Percentiles rank a stretch among this genome's conserved stretches.
Evolutionary conservation across 35 echinoderm and acorn worm genomes (phyloP).

Genomic region (Lytechinus variegatus): DNA sequence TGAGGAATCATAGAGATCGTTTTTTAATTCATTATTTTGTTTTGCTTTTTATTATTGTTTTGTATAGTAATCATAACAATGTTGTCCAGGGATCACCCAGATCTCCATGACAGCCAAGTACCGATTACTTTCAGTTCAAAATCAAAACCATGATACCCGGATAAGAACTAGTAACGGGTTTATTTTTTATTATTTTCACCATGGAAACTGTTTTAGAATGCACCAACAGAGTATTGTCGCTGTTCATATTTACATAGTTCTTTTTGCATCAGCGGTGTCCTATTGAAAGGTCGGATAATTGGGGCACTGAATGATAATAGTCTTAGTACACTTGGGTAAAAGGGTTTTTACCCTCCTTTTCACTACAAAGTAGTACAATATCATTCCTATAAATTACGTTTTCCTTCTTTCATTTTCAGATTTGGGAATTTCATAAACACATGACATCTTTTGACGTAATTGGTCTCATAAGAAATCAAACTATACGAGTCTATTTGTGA

Average conservation of each 20-base stretch:
- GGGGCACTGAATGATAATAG: too few relatives aligned
- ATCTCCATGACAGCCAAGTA: background rate
- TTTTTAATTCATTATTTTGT: background rate
- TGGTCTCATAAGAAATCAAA: too few relatives aligned
- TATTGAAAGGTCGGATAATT: background rate
- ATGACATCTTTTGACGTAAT: background rate
- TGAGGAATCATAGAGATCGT: too few relatives aligned
- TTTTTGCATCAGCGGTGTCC: background rate
- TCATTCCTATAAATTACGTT: too few relatives aligned
- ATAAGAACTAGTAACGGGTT: background rate
- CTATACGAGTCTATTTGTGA: too few relatives aligned
- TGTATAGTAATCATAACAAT: background rate
- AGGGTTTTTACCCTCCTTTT: background rate
- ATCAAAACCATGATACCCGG: background rate
- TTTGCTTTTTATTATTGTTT: background rate
- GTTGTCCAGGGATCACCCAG: background rate
- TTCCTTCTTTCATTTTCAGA: background rate
- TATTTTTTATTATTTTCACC: background rate
- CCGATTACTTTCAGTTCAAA: background rate
- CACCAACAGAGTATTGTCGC: background rate
- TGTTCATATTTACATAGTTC: background rate
- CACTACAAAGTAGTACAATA: too few relatives aligned
- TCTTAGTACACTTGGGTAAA: background rate
- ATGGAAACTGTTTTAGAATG: background rate
- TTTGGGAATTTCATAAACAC: background rate